Conservation (phyloP, 2,888 invertebrate genomes). For the Aradus depressus region DNA sequence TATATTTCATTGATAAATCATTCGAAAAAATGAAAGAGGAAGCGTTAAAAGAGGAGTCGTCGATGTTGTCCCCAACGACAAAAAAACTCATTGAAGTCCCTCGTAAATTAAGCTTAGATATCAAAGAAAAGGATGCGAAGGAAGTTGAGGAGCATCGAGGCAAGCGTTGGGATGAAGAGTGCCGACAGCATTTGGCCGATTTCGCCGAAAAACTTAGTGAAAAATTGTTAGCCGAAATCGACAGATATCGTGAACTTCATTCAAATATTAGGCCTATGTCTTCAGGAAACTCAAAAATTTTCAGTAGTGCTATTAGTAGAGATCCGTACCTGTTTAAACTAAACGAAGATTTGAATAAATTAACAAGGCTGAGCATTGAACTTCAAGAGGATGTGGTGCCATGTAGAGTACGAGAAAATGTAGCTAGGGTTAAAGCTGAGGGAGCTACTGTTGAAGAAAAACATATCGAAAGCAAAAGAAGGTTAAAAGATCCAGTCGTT, state of each 20-base stretch:
- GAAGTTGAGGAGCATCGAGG: conserved; percentile 20
- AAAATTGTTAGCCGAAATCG: conserved; percentile 65
- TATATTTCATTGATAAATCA: conserved; percentile 4
- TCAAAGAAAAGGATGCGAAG: conserved; percentile 10
- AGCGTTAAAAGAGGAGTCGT: conserved; percentile 2
- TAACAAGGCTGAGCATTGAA: conserved; percentile 47
- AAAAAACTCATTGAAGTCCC: conserved; percentile 41
- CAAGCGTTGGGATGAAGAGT: conserved; percentile 49
- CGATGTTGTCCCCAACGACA: conserved; percentile 20
- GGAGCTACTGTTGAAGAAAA: conserved; percentile 25
- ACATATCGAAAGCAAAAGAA: conserved; percentile 21
- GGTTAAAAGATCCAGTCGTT: neutral
- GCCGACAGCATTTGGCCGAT: conserved; percentile 58
- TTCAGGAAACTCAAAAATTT: conserved; percentile 29
- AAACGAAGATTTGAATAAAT: conserved; percentile 46
- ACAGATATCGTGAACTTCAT: conserved; percentile 40
- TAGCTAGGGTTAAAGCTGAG: conserved; percentile 23
- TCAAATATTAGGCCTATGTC: conserved; percentile 20
- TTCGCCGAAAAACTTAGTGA: conserved; percentile 74
- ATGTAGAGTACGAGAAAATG: conserved; percentile 4
- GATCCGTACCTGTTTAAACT: conserved; percentile 50
- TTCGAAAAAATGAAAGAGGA: conserved; percentile 8
- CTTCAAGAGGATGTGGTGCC: conserved; percentile 41
- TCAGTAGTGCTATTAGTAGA: conserved; percentile 44
- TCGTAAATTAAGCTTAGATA: conserved; percentile 14